These are phyloP conservation scores for Onthophagus taurus DNA, from an alignment of 1,140 invertebrate species.

Conservation along the genomic window DNA sequence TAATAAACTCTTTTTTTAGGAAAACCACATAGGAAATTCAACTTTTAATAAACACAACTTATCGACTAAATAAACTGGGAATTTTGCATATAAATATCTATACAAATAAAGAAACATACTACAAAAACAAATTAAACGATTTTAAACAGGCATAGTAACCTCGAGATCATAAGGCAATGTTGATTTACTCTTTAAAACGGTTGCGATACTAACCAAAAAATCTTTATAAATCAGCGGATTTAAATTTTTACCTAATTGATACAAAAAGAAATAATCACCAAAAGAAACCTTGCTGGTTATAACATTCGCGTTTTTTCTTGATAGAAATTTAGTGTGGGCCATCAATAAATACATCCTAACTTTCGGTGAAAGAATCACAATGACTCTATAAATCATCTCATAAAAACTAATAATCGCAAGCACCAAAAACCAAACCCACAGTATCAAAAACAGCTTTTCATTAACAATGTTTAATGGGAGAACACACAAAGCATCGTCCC, in stretches of 20 bases:
- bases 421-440: slow-evolving; percentile 75
- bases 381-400: slow-evolving; percentile 50
- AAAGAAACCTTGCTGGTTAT: slow-evolving; percentile 46
- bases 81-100: too few relatives aligned
- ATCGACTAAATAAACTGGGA: too few relatives aligned
- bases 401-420: slow-evolving; percentile 51
- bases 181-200: slow-evolving; percentile 9
- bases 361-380: slow-evolving; percentile 41
- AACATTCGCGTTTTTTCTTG: slow-evolving; percentile 39
- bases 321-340: slow-evolving; percentile 42
- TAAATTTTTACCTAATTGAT: slow-evolving; percentile 56
- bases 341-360: slow-evolving; percentile 46
- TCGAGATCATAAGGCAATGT: slow-evolving; percentile 14
- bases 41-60: too few relatives aligned
- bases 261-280: slow-evolving; percentile 62
- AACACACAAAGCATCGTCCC: slow-evolving; percentile 59
- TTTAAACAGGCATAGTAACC: slow-evolving; percentile 17
- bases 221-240: slow-evolving; percentile 51
- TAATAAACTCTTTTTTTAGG: too few relatives aligned
- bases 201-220: slow-evolving; percentile 28
- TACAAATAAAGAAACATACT: too few relatives aligned
- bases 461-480: slow-evolving; percentile 69
- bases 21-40: too few relatives aligned
- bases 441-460: slow-evolving; percentile 69
- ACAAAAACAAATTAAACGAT: too few relatives aligned